Evolutionary conservation across 2,797 vertebrate species (phyloP), one percentile per base, ranked within the genome.

Genomic region (Botia kubotai): DNA sequence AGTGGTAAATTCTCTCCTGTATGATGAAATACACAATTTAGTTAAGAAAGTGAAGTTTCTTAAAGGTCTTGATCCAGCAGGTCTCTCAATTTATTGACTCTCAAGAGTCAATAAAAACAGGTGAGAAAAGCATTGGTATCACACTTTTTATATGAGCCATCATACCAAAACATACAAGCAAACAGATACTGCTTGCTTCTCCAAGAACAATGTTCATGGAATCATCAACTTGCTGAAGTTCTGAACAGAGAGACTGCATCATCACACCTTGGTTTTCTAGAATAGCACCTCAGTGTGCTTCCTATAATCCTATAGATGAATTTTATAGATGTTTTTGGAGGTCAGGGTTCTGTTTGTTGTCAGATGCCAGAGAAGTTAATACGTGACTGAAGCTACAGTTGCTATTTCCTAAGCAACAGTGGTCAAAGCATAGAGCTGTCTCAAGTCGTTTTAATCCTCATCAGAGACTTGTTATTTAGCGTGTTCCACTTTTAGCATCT

Each of bases 401-500:
- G 26, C 52, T 62, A 67, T 68, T 26, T 68, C 19, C 29, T 55
- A 52, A 65, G 48, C 12, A 50, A 62, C 66, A 62, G 55, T 52
- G 67, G 53, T 55, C 76, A 78, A 77, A 78, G 67, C 75, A 63
- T 12, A 4, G 53, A 52, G 57, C 62, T 71, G 55, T 69, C 76
- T 57, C 48, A 46, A 72, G 46, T 77, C 46, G 16, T 29, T 71
- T 55, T 65, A 79, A 80, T 70, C 68, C 62, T 11, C 57, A 57
- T 68, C 67, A 75, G 72, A 67, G 53, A 79, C 50, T 67, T 36
- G 58, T 81, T 78, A 74, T 74, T 77, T 79, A 72, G 79, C 48
- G 71, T 39, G 83, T 72, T 86, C 83, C 67, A 83, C 48, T 84
- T 84, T 72, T 74, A 80, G 80, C 71, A 76, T 86, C 84, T 81